Percentiles rank a stretch among this genome's conserved stretches.
These are phyloP conservation scores for Caenorhabditis remanei DNA, from an alignment of 1,140 invertebrate species.

Conservation along the genomic window DNA sequence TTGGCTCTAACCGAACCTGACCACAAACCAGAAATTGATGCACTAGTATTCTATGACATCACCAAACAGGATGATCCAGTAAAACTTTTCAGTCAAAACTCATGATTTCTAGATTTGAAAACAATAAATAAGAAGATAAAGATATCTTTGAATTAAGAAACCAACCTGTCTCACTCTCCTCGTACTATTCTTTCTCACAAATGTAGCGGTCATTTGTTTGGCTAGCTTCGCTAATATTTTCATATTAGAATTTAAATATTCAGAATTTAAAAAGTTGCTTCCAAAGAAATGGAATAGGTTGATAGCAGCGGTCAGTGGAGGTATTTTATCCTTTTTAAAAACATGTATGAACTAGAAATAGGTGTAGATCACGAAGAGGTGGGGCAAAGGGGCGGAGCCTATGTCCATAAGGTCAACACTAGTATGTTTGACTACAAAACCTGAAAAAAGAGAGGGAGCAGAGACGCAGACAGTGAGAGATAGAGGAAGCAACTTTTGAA, in stretches of 20 bases:
- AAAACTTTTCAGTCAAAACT: not conserved
- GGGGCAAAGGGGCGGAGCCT: not conserved
- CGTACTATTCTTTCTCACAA: conserved; percentile 22
- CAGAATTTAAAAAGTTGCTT: not conserved
- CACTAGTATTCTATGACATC: no score
- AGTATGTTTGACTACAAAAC: conserved; percentile 48
- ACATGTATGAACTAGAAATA: conserved; percentile 1
- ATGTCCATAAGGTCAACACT: conserved; percentile 48
- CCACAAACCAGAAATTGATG: no score
- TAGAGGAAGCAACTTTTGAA: not conserved
- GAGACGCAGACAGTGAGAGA: conserved; percentile 1
- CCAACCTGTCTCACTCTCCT: conserved; percentile 17
- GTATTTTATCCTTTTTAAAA: not conserved
- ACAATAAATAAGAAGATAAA: not conserved
- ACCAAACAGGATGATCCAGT: no score
- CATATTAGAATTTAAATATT: not conserved
- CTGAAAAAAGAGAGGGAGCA: not conserved
- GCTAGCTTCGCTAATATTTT: conserved; percentile 36
- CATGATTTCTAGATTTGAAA: not conserved
- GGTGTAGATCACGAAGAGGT: not conserved
- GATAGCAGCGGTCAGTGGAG: not conserved
- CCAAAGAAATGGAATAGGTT: no score
- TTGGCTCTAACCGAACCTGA: no score
- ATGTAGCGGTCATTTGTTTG: conserved; percentile 34
- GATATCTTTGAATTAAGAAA: not conserved